These are phyloP conservation scores for Sorex maritimensis DNA, from an alignment of 2,797 vertebrate genomes.

Conservation along the genomic window DNA sequence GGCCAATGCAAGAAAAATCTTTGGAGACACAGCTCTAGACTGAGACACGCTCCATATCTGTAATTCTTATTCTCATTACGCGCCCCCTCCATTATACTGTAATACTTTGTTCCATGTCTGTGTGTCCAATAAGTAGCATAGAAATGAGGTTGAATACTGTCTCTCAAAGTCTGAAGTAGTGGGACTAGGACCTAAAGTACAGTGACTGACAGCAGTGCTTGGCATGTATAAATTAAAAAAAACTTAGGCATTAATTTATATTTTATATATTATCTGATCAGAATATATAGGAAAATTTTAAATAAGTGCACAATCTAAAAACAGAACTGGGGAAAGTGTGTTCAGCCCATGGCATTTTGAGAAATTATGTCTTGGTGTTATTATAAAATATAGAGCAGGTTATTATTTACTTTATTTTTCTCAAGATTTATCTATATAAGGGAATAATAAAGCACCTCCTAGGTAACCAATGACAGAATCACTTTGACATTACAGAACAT, in stretches of 20 bases:
- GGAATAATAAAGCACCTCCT: background rate
- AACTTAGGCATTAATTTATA: conserved; percentile 10
- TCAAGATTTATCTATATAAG: background rate
- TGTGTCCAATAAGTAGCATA: background rate
- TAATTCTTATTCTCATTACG: background rate
- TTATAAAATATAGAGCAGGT: background rate
- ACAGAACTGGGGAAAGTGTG: background rate
- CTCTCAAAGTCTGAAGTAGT: background rate
- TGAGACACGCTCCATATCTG: background rate
- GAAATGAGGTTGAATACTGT: background rate
- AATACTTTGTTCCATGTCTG: conserved; percentile 3
- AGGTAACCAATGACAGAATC: background rate
- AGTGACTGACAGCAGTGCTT: background rate
- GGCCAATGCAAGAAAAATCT: no score
- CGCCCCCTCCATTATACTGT: background rate
- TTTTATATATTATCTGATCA: background rate
- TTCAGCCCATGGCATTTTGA: conserved; percentile 7
- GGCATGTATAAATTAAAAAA: conserved; percentile 10
- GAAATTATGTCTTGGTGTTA: background rate
- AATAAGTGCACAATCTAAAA: conserved; percentile 20
- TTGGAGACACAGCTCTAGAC: no score
- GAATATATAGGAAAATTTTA: conserved; percentile 21
- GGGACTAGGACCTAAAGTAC: conserved; percentile 1
- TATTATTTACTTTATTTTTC: conserved; percentile 37
- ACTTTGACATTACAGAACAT: background rate